Evolutionary conservation across 2,113 vertebrate species (phyloP), one percentile per base, ranked within the genome.

Genomic region (Glaucidium brasilianum): DNA sequence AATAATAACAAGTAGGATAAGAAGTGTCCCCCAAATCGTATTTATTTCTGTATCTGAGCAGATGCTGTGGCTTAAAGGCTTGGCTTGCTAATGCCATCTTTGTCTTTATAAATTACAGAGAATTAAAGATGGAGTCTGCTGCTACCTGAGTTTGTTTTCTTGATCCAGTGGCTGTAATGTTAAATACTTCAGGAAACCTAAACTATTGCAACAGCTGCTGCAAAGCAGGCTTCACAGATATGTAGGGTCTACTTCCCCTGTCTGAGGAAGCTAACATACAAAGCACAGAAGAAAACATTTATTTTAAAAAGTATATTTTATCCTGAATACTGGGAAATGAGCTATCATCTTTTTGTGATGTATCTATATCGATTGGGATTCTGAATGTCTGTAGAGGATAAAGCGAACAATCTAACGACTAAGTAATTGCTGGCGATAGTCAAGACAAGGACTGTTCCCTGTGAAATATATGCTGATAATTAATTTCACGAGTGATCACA

Each of bases 41-140:
- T 96, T 97, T 98, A 97, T 98, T 97, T 97, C 88, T 97, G 96
- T 95, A 80, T 56, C 94, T 84, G 81, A 96, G 90, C 96, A 97
- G 95, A 96, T 98, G 97, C 89, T 72, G 11, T 2, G 6, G 93
- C 88, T 97, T 96, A 95, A 88, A 96, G 94, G 95, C 94, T 97
- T 97, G 90, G 75, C 94, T 93, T 45, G n/a, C 91, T 98, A 96
- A 97, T 94, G 85, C 94, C 45, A 27, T 97, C 85, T 83, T 34
- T 81, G 85, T 90, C 94, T 91, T 79, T 69, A 66, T 39, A 75
- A 77, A 93, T 94, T 95, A 95, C 49, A 0, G 80, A 84, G 94
- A 90, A 86, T 96, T 96, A 91, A 88, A 94, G 67, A 29, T 11
- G 39, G 76, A 79, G 77, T 11, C 35, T n/a, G 75, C 78, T 83